Evolutionary conservation across 2,888 invertebrate species (phyloP), one percentile per base, ranked within the genome.

Genomic region (Myopa tessellatipennis): DNA sequence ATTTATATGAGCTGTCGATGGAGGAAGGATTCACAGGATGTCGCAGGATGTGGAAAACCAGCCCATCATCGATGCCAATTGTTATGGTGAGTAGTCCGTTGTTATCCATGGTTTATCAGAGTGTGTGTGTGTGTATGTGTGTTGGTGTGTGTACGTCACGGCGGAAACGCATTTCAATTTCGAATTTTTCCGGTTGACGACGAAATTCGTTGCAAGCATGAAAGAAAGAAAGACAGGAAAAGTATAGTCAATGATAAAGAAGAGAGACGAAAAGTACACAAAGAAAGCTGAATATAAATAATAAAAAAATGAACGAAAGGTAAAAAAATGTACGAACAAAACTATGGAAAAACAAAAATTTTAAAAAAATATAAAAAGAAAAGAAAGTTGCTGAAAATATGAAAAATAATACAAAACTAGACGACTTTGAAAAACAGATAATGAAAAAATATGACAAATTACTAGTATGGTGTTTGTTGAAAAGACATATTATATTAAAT

Each of bases 1-100:
- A 91, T 96, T 96, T 90, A 96, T 95, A 91, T 96, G 96, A 83
- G 95, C 96, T 96, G 91, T 80, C 77, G 77, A 52, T 55, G 18
- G 26, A 71, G 76, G 71, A 68, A 38, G 45, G 38, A 58, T 72
- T 14, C n/a, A 58, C 72, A 36, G 38, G 36, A 52, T 63, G n/a
- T 18, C 50, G 36, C 50, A 12, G 74, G 50, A 61, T 45, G 63
- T 50, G 50, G 58, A 71, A 36, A n/a, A 6, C 61, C 10, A 36
- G 60, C 58, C 26, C n/a, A 60, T 38, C 14, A 36, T 36, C 50
- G 34, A 69, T 10, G 36, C 10, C 70, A 14, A 70, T 61, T 45
- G 26, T 61, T 60, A 60, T 61, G 36, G 38, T 55, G 55, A 26
- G 50, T 50, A 55, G 63, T 26, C n/a, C 12, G 34, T 45, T 45